Percentiles rank a stretch among this genome's conserved stretches.
These are phyloP conservation scores for Heliornis fulica DNA, from an alignment of 2,113 vertebrate species.

Conservation along the genomic window DNA sequence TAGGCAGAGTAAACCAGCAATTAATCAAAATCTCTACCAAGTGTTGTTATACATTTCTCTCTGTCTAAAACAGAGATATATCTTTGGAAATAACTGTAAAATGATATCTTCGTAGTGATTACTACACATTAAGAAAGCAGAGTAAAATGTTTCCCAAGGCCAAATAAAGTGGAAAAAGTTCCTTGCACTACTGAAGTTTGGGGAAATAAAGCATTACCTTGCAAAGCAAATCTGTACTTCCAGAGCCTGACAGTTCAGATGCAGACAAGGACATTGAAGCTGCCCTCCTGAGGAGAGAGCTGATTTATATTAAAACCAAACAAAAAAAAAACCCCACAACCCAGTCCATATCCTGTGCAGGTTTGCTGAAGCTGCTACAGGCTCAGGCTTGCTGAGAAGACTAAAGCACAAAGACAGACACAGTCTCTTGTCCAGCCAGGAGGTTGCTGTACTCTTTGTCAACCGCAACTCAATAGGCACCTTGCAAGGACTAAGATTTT, in stretches of 20 bases:
- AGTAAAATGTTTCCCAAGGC: neutral
- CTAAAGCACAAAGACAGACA: neutral
- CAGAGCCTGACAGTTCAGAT: neutral
- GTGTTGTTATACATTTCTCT: neutral
- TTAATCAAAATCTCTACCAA: neutral
- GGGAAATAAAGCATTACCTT: neutral
- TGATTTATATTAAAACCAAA: neutral
- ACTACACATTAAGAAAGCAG: neutral
- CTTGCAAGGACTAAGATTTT: neutral
- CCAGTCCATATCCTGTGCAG: neutral
- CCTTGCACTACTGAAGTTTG: neutral
- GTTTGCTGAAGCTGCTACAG: neutral
- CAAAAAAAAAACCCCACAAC: neutral
- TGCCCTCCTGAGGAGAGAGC: neutral
- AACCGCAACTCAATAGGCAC: neutral
- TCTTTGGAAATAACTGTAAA: neutral
- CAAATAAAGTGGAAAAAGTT: neutral
- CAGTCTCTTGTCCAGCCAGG: neutral
- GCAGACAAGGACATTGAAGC: neutral
- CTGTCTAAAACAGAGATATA: neutral
- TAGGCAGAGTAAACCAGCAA: neutral
- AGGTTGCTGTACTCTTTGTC: neutral
- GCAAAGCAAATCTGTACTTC: neutral
- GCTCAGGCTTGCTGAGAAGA: neutral
- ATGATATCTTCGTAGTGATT: neutral